Evolutionary conservation across 2,113 vertebrate genomes (phyloP).

Genomic region (Pelmatolapia mariae): DNA sequence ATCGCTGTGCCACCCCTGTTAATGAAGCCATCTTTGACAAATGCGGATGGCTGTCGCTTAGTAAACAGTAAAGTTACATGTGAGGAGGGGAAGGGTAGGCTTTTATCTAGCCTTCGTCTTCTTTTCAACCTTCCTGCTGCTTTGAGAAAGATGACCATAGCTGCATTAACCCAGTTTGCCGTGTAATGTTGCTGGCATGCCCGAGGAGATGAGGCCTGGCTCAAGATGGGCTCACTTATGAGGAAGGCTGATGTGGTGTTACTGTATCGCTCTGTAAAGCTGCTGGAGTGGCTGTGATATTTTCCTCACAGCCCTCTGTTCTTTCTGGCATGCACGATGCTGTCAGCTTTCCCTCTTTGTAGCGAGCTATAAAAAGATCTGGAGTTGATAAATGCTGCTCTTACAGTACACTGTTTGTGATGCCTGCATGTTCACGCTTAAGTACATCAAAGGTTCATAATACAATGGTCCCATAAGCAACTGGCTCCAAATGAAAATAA

Average conservation of each 20-base stretch:
- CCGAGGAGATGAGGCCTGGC: constrained; percentile 3
- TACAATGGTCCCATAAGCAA: neutral
- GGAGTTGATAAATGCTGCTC: constrained; percentile 26
- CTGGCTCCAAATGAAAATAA: constrained; percentile 36
- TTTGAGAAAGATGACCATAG: constrained; percentile 10
- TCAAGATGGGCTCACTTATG: neutral
- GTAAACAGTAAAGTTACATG: constrained; percentile 12
- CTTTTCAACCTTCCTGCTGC: constrained; percentile 17
- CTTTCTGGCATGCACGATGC: neutral
- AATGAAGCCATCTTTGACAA: constrained; percentile 62
- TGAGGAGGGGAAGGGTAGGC: neutral
- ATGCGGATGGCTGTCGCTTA: constrained; percentile 39
- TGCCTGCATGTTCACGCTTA: constrained; percentile 23
- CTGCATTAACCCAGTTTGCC: constrained; percentile 47
- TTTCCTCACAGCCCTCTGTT: constrained; percentile 29
- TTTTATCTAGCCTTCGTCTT: constrained; percentile 17
- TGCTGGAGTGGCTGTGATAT: constrained; percentile 21
- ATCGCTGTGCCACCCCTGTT: constrained; percentile 33
- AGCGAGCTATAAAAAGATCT: constrained; percentile 50
- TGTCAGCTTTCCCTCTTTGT: constrained; percentile 12
- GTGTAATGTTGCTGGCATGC: neutral
- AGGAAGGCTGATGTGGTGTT: constrained; percentile 8
- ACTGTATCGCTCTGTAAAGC: constrained; percentile 5
- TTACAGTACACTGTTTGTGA: constrained; percentile 10
- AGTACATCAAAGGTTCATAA: constrained; percentile 40